Evolutionary conservation across 2,888 invertebrate species (phyloP).

Genomic region (Lomographa bimaculata): DNA sequence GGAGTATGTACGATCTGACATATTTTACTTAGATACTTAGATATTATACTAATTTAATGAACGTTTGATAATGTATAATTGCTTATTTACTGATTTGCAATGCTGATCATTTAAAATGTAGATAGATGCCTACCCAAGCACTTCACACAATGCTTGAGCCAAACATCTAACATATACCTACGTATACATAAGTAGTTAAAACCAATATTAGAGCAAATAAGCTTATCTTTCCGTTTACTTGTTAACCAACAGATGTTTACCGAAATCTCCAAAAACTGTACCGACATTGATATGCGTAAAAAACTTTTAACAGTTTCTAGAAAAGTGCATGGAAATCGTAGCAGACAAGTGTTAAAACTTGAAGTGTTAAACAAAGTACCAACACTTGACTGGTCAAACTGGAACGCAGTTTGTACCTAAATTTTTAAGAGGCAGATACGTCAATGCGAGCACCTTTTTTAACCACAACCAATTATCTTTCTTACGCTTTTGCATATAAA

Average conservation of each 20-base stretch:
- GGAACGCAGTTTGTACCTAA: conserved; percentile 22
- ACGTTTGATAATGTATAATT: too few relatives aligned
- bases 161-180: conserved; percentile 17
- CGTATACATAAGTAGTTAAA: conserved; percentile 13
- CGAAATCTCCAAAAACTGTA: conserved; percentile 28
- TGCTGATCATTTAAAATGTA: too few relatives aligned
- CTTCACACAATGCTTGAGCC: conserved; percentile 3
- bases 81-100: too few relatives aligned
- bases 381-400: conserved; percentile 15
- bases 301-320: too few relatives aligned
- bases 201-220: conserved; percentile 20
- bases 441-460: too few relatives aligned
- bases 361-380: conserved; percentile 20
- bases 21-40: too few relatives aligned
- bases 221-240: conserved; percentile 19
- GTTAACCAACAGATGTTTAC: conserved; percentile 29
- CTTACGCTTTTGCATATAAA: too few relatives aligned
- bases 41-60: too few relatives aligned
- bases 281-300: conserved; percentile 17
- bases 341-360: conserved; percentile 11
- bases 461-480: too few relatives aligned
- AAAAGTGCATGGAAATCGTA: conserved; percentile 18
- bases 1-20: too few relatives aligned
- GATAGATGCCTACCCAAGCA: too few relatives aligned
- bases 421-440: too few relatives aligned